A percentile compares a stretch with the other conserved stretches of the same genome.
phyloP scores from a whole-genome alignment of 2,113 vertebrate genomes.

The Pelvicachromis taeniatus region DNA sequence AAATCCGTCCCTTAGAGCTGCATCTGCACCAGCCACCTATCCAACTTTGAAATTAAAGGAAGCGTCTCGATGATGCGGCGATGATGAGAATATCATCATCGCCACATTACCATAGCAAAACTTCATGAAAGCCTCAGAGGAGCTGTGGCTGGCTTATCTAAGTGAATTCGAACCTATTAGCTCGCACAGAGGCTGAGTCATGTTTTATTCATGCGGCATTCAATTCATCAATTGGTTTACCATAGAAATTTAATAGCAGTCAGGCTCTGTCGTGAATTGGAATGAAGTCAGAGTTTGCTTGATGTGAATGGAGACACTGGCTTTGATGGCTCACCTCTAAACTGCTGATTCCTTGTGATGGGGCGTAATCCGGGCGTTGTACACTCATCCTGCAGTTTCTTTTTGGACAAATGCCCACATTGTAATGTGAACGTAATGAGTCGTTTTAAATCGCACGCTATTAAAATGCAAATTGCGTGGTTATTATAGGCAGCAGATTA shows the following conservation, averaged over 20 bases:
- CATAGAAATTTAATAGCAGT: slow-evolving; percentile 11
- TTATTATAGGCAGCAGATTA: background rate
- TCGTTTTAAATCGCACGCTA: background rate
- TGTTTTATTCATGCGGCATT: slow-evolving; percentile 48
- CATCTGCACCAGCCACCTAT: background rate
- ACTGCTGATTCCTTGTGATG: background rate
- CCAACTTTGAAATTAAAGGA: background rate
- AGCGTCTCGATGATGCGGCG: background rate
- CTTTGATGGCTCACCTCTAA: slow-evolving; percentile 3
- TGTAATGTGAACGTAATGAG: slow-evolving; percentile 34
- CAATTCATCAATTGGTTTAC: slow-evolving; percentile 9
- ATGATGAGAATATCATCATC: background rate
- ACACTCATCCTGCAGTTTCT: background rate
- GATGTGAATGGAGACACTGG: background rate
- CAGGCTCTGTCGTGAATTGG: background rate
- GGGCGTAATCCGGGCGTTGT: background rate
- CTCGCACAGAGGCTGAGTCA: slow-evolving; percentile 1
- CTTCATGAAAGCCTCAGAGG: background rate
- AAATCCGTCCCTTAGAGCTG: background rate
- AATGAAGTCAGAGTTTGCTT: background rate
- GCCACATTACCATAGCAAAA: background rate
- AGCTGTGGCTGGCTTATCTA: slow-evolving; percentile 15
- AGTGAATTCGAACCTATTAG: slow-evolving; percentile 22
- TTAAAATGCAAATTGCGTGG: slow-evolving; percentile 38
- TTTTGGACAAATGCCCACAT: slow-evolving; percentile 14